phyloP scores from a whole-genome alignment of 2,888 invertebrate species.

The Electrophaes corylata region DNA sequence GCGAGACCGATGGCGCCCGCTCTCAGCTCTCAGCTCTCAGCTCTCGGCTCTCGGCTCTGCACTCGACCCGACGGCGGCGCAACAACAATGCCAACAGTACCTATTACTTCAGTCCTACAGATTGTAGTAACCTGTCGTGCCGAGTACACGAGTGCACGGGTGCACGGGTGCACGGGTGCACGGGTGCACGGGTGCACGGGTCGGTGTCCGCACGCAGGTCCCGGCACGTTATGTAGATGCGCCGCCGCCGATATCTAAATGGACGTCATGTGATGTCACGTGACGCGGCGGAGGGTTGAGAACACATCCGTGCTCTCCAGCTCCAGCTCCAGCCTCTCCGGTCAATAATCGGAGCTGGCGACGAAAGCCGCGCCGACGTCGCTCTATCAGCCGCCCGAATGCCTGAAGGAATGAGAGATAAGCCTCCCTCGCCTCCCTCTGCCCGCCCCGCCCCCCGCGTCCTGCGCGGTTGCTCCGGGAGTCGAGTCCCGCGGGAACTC shows the following conservation, averaged over 20 bases:
- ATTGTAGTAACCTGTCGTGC: constrained; percentile 1
- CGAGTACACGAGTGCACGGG: too few species aligned
- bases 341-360: background rate
- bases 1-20: constrained; percentile 20
- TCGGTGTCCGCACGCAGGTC: too few species aligned
- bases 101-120: too few species aligned
- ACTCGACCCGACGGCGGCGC: background rate
- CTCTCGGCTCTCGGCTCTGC: background rate
- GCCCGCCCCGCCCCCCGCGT: constrained; percentile 36
- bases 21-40: background rate
- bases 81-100: constrained; percentile 4
- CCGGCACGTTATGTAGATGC: too few species aligned
- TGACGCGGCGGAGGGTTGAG: background rate
- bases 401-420: constrained; percentile 42
- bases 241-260: background rate
- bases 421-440: constrained; percentile 39
- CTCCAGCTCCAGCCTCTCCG: too few species aligned
- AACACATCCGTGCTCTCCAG: background rate
- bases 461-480: constrained; percentile 39
- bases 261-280: background rate
- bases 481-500: constrained; percentile 7
- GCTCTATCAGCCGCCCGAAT: constrained; percentile 9
- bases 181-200: too few species aligned
- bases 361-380: background rate
- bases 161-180: too few species aligned